phyloP scores from a whole-genome alignment of 2,797 vertebrate species.

The Helostoma temminkii region DNA sequence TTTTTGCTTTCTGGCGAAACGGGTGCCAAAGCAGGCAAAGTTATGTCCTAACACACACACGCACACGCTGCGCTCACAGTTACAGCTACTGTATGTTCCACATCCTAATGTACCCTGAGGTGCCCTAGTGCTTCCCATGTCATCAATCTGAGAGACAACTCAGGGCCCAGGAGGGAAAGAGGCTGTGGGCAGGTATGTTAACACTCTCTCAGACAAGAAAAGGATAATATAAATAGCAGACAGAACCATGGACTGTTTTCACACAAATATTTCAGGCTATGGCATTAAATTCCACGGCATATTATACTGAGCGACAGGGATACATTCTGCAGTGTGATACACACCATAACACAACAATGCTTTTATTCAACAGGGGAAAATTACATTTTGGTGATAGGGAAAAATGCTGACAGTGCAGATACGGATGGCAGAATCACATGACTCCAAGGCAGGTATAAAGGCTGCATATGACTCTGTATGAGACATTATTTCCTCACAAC shows the following conservation, averaged over 20 bases:
- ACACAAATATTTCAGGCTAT: slow-evolving; percentile 38
- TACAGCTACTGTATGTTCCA: slow-evolving; percentile 47
- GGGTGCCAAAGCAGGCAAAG: slow-evolving; percentile 50
- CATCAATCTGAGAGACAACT: slow-evolving; percentile 80
- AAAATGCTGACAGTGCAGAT: slow-evolving; percentile 69
- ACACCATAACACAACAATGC: slow-evolving; percentile 53
- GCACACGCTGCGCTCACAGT: slow-evolving; percentile 25
- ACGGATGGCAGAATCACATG: slow-evolving; percentile 53
- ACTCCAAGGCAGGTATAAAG: slow-evolving; percentile 21
- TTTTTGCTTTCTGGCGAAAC: slow-evolving; percentile 45
- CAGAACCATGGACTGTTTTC: slow-evolving; percentile 45
- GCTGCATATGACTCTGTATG: slow-evolving; percentile 40
- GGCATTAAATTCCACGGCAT: slow-evolving; percentile 43
- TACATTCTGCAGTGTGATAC: slow-evolving; percentile 44
- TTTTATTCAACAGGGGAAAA: slow-evolving; percentile 60
- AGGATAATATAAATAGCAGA: slow-evolving; percentile 45
- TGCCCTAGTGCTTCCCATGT: slow-evolving; percentile 59
- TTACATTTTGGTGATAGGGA: slow-evolving; percentile 50
- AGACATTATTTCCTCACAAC: slow-evolving; percentile 27
- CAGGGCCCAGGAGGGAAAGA: slow-evolving; percentile 67
- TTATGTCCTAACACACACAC: slow-evolving; percentile 30
- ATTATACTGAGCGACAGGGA: slow-evolving; percentile 56
- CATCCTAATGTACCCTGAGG: slow-evolving; percentile 77
- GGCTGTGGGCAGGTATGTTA: slow-evolving; percentile 53
- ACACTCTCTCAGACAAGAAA: slow-evolving; percentile 23